phyloP scores from a whole-genome alignment of 1,140 invertebrate species.

The Campoletis sonorensis region DNA sequence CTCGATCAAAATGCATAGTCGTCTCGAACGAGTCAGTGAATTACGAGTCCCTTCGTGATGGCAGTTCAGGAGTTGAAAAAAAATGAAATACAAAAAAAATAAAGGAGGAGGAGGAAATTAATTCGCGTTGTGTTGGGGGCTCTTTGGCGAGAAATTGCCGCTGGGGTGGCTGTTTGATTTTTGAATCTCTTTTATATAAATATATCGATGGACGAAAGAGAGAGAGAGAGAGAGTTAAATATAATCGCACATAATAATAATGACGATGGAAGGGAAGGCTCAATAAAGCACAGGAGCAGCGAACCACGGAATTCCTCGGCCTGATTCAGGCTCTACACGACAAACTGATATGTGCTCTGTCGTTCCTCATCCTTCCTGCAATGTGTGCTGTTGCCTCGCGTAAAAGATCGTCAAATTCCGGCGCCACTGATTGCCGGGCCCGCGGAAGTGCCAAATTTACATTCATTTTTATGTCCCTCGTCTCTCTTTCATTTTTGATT shows the following conservation, averaged over 20 bases:
- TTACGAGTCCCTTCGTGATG: too few relatives aligned
- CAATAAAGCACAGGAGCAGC: constrained; percentile 14
- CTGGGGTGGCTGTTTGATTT: too few relatives aligned
- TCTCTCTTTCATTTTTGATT: constrained; percentile 2
- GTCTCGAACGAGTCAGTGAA: too few relatives aligned
- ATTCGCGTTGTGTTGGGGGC: too few relatives aligned
- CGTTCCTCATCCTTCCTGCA: constrained; percentile 1
- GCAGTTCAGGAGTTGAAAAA: too few relatives aligned
- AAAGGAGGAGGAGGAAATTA: too few relatives aligned
- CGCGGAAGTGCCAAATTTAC: constrained; percentile 43
- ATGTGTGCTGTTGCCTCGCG: neutral
- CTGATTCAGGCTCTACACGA: neutral
- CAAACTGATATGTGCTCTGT: constrained; percentile 13
- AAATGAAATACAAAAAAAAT: too few relatives aligned
- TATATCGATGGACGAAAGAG: neutral
- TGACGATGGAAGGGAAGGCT: neutral
- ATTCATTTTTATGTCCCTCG: constrained; percentile 39
- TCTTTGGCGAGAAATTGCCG: too few relatives aligned
- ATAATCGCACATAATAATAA: neutral
- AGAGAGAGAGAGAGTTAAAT: neutral
- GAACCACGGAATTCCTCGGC: constrained; percentile 20
- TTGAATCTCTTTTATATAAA: neutral
- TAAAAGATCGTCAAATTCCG: neutral
- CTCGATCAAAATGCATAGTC: too few relatives aligned
- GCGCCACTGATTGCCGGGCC: constrained; percentile 38